phyloP scores from a whole-genome alignment of 1,140 invertebrate species.

The Musca vetustissima region DNA sequence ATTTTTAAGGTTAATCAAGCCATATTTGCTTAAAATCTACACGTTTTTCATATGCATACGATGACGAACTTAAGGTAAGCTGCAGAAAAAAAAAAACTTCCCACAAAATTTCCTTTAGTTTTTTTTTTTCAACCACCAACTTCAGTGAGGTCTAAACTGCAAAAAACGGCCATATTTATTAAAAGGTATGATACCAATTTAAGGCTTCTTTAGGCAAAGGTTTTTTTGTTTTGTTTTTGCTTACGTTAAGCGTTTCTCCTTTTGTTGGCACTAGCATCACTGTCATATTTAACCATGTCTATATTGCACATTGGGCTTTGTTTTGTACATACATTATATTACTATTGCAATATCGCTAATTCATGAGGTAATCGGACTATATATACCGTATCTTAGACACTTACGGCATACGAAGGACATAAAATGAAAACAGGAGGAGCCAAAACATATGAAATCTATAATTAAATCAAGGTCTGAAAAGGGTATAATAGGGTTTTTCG shows the following conservation, averaged over 20 bases:
- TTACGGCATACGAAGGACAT: too few species aligned
- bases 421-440: too few species aligned
- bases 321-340: too few species aligned
- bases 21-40: conserved; percentile 24
- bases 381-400: too few species aligned
- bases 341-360: too few species aligned
- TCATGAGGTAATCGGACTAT: too few species aligned
- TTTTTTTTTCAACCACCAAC: conserved; percentile 10
- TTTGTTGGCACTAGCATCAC: conserved; percentile 13
- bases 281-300: not conserved
- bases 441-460: too few species aligned
- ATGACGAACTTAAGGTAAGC: not conserved
- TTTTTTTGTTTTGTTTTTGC: not conserved
- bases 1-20: conserved; percentile 23
- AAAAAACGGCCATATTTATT: conserved; percentile 22
- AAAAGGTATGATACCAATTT: conserved; percentile 22
- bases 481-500: too few species aligned
- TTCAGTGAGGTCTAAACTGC: conserved; percentile 18
- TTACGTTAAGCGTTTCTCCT: not conserved
- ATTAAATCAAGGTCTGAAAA: too few species aligned
- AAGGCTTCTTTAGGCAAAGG: conserved; percentile 8
- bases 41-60: conserved; percentile 20
- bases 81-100: conserved; percentile 3
- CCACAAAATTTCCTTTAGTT: not conserved
- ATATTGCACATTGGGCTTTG: not conserved